Evolutionary conservation across 1,140 invertebrate genomes (phyloP), one percentile per base, ranked within the genome.

Genomic region (Ladona fulva): DNA sequence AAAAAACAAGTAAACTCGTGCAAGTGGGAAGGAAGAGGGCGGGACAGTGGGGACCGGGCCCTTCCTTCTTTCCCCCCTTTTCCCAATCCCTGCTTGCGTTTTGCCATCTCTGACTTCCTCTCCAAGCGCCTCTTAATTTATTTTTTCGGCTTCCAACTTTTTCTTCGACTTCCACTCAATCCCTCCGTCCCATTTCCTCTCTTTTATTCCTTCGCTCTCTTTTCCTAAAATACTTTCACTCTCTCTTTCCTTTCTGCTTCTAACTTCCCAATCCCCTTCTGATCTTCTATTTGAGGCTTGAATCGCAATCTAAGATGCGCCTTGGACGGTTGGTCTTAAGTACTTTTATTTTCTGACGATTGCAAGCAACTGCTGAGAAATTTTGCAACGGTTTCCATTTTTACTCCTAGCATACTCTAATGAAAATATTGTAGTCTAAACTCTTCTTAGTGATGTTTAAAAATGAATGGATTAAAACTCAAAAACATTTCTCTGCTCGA

Each of bases 81-180:
- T 29, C 75, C 77, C 44, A 22, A 16, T 25, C 24, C 25, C 25
- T 37, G n/a, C 73, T 77, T 74, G 66, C 77, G 37, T 52, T 77
- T 29, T 8, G 66, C 59, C 52, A 19, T 77, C 76, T 77, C 76
- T 77, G 19, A 10, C 76, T 22, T 25, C 44, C 76, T 73, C 44
- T 77, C 76, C 42, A n/a, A 25, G 8, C 76, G 73, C 52, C 44
- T 77, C 77, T 77, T 52, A 25, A 37, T 52, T 77, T 42, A 37
- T 24, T 77, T 52, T 77, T 42, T 77, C 22, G 29, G 29, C 76
- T 77, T 66, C 42, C 25, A 19, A 24, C 77, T 24, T 52, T 24
- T 37, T 74, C 73, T 37, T 77, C 24, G n/a, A 25, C 42, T 22
- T n/a, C 22, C 25, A 10, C 19, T 76, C 42, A 10, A 10, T 37